These are phyloP conservation scores for Tachysurus fulvidraco DNA, from an alignment of 2,113 vertebrate species.

Conservation along the genomic window DNA sequence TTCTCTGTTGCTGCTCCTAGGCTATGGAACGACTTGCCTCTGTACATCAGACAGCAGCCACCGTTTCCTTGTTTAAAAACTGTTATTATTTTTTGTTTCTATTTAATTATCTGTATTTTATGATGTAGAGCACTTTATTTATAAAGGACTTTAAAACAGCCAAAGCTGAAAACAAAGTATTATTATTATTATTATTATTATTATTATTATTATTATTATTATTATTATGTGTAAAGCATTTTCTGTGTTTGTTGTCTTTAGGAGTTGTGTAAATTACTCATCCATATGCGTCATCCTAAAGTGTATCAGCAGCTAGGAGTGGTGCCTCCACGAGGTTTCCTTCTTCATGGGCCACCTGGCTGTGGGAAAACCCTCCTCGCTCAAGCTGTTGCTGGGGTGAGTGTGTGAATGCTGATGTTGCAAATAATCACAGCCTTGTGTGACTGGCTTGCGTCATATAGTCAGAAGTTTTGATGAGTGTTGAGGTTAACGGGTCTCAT, in stretches of 20 bases:
- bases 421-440: not conserved
- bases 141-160: too few relatives aligned
- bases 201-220: too few relatives aligned
- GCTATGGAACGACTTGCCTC: too few relatives aligned
- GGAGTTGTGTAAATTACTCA: slow-evolving; percentile 92
- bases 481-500: not conserved
- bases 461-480: not conserved
- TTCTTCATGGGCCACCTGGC: slow-evolving; percentile 92
- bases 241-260: slow-evolving; percentile 54
- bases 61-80: too few relatives aligned
- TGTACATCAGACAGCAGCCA: too few relatives aligned
- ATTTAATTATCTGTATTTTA: too few relatives aligned
- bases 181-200: too few relatives aligned
- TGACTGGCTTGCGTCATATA: not conserved
- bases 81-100: too few relatives aligned
- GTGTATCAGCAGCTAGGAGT: slow-evolving; percentile 89
- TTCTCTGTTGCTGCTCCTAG: too few relatives aligned
- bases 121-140: too few relatives aligned
- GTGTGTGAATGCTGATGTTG: slow-evolving; percentile 39
- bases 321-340: slow-evolving; percentile 87
- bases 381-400: slow-evolving; percentile 93
- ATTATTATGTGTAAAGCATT: not conserved
- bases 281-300: slow-evolving; percentile 91
- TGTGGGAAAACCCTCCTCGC: slow-evolving; percentile 95
- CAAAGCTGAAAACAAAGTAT: too few relatives aligned